Percentiles rank a stretch among this genome's conserved stretches.
phyloP scores from a whole-genome alignment of 2,888 invertebrate species.

The Mythimna albipuncta region DNA sequence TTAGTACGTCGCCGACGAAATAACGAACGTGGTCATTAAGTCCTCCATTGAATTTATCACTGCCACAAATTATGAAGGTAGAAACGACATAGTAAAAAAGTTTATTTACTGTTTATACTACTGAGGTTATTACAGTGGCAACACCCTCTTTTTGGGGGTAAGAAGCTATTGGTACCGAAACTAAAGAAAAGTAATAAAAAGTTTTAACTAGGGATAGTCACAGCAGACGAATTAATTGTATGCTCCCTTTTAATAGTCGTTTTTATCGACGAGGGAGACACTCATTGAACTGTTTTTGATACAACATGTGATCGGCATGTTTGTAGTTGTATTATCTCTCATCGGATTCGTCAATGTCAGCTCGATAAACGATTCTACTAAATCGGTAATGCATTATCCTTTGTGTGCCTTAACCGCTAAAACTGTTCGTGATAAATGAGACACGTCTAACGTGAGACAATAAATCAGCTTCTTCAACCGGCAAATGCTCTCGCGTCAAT shows the following conservation, averaged over 20 bases:
- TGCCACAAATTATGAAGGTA: constrained; percentile 71
- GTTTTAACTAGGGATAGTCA: constrained; percentile 65
- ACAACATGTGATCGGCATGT: constrained; percentile 44
- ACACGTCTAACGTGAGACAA: constrained; percentile 78
- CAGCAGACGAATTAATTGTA: constrained; percentile 66
- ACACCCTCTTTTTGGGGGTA: constrained; percentile 59
- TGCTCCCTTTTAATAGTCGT: constrained; percentile 61
- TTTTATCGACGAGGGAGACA: constrained; percentile 52
- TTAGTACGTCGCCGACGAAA: constrained; percentile 66
- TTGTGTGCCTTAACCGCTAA: constrained; percentile 80
- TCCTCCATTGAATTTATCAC: constrained; percentile 71
- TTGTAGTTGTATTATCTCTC: constrained; percentile 68
- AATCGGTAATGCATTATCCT: constrained; percentile 80
- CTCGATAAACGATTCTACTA: constrained; percentile 77
- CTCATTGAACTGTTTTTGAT: constrained; percentile 49
- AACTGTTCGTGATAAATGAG: constrained; percentile 84
- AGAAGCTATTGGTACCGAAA: constrained; percentile 55
- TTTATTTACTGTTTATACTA: constrained; percentile 67
- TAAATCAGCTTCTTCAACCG: constrained; percentile 80
- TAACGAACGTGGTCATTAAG: constrained; percentile 72
- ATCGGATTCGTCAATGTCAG: constrained; percentile 80
- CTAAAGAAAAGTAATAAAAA: constrained; percentile 70
- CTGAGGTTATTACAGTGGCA: constrained; percentile 56
- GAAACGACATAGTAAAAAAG: constrained; percentile 61
- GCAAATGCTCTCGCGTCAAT: constrained; percentile 71